Base-by-base conservation (phyloP, 2,797 vertebrate species). In the Phrynocephalus guinanensis region DNA sequence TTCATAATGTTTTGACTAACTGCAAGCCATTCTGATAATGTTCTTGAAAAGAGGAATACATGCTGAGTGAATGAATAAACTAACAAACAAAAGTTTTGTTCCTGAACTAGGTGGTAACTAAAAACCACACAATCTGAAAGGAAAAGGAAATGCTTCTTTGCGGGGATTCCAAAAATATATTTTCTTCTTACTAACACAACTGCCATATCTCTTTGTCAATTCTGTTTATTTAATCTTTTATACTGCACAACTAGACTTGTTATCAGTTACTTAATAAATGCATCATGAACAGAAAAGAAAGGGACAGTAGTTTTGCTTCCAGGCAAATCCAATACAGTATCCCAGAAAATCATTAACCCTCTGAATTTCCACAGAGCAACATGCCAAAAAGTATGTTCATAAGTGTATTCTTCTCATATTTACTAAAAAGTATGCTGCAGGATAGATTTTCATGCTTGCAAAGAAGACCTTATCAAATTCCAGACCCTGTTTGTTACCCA, bases 251-350 rank as follows among this genome's bases (percentile, higher is more conserved):
- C 91, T 86, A 93, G 89, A 89, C 86, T 87, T 86, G 78, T 82
- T 93, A 92, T 93, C 94, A 93, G 94, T 94, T 95, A 94, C 91
- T 82, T 93, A 94, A 92, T 92, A 94, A 92, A 94, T 89, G 93
- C 87, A 93, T 90, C 87, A 91, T 63, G 78, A 94, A 88, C 90
- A 90, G 86, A 87, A 93, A 95, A 91, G 90, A 94, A 88, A 88
- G 80, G 8, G 86, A 10, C 94, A 44, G 38, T 44, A 5, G 38
- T 44, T 44, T 44, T 44, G 38, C 38, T 44, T 90, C 81, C 82
- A 96, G 93, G 93, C 87, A 95, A 94, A 94, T 92, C 90, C 87
- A 93, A 89, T 92, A 90, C 87, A 93, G 89, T 93, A 93, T 83
- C 90, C 88, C 85, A 86, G 87, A 87, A 93, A 95, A 87, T 87